Conservation (phyloP, 2,888 invertebrate species). For the Herminia tarsipennalis region DNA sequence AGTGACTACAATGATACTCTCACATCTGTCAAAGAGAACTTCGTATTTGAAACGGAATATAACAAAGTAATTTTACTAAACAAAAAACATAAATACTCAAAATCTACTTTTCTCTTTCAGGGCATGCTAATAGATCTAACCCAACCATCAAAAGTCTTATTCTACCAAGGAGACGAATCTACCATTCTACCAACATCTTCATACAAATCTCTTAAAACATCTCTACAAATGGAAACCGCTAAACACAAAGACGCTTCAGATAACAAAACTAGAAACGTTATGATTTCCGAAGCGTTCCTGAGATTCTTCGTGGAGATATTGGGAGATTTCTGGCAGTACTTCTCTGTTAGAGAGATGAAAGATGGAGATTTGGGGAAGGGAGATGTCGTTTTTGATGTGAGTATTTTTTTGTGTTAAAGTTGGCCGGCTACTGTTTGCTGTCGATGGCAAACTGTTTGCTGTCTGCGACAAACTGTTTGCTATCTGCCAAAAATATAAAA, state of each 20-base stretch:
- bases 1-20: no score
- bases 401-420: no score
- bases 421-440: no score
- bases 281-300: constrained; percentile 91
- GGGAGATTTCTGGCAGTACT: constrained; percentile 89
- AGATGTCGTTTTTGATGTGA: constrained; percentile 74
- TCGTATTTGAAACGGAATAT: no score
- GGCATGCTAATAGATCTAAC: constrained; percentile 91
- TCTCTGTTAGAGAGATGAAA: constrained; percentile 55
- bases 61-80: no score
- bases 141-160: constrained; percentile 83
- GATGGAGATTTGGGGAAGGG: constrained; percentile 66
- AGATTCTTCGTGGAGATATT: constrained; percentile 91
- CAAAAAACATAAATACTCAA: no score
- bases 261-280: constrained; percentile 87
- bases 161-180: constrained; percentile 91
- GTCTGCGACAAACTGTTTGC: no score
- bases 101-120: constrained; percentile 64
- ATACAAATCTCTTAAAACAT: constrained; percentile 88
- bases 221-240: constrained; percentile 72
- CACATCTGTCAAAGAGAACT: no score
- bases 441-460: no score
- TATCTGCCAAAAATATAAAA: no score
- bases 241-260: constrained; percentile 64
- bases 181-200: constrained; percentile 90